Evolutionary conservation across 2,797 vertebrate genomes (phyloP).

Genomic region (Varecia variegata): DNA sequence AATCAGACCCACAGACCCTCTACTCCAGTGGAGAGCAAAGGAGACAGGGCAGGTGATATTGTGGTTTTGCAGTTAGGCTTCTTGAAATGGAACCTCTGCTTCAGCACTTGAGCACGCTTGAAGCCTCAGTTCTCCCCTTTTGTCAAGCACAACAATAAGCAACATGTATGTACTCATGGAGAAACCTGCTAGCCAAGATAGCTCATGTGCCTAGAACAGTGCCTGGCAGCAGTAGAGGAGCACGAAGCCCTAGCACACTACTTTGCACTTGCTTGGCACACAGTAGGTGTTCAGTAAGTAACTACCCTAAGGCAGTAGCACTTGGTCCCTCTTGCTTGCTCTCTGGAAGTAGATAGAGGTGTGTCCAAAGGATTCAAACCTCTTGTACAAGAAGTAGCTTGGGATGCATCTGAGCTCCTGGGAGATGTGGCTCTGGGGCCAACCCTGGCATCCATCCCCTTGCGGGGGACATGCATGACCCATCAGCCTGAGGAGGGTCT

Average conservation of each 20-base stretch:
- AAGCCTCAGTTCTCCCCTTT: neutral
- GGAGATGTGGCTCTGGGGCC: neutral
- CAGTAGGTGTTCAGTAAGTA: neutral
- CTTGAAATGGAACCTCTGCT: neutral
- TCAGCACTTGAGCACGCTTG: neutral
- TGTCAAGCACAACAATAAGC: neutral
- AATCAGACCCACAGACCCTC: neutral
- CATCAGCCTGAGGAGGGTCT: neutral
- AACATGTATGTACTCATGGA: neutral
- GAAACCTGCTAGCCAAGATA: neutral
- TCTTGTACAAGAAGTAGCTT: neutral
- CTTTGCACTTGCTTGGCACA: neutral
- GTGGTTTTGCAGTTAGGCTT: neutral
- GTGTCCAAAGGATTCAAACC: neutral
- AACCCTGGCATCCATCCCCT: neutral
- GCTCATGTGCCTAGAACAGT: fast-evolving
- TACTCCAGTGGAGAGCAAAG: neutral
- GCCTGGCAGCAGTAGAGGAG: neutral
- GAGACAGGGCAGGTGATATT: neutral
- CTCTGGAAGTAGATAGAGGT: neutral
- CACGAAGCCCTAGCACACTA: neutral
- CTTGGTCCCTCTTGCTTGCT: neutral
- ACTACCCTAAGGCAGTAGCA: neutral
- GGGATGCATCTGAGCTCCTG: neutral
- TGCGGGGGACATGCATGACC: neutral